A percentile compares a stretch with the other conserved stretches of the same genome.
Evolutionary conservation across 64 coral and sea anemone species (phyloP).

Genomic region (Cladopsammia gracilis): DNA sequence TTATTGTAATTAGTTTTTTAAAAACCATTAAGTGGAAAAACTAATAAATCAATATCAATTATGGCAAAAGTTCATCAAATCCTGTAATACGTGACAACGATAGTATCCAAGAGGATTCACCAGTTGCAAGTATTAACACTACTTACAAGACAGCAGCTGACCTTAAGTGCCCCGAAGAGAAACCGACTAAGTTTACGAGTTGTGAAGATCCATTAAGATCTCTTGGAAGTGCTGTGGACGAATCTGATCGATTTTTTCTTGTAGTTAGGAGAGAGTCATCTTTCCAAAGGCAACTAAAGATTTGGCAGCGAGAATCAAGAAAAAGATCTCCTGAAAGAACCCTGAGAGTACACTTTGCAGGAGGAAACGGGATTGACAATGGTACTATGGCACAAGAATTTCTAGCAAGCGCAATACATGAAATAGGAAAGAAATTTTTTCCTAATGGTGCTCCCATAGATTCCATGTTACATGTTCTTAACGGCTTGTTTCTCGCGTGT

Average conservation of each 20-base stretch:
- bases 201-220: conserved; percentile 16
- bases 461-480: conserved; percentile 9
- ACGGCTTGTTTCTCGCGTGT: conserved; percentile 45
- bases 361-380: no score
- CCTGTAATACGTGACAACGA: not conserved
- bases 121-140: not conserved
- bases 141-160: not conserved
- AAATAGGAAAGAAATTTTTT: no score
- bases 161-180: not conserved
- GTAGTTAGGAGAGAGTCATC: conserved; percentile 18
- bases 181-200: not conserved
- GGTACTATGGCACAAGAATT: no score
- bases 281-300: not conserved
- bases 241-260: conserved; percentile 10
- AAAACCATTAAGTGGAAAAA: no score
- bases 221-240: conserved; percentile 12
- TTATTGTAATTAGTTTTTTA: no score
- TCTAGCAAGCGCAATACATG: no score
- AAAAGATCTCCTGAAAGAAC: not conserved
- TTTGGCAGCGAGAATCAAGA: conserved; percentile 19
- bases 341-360: not conserved
- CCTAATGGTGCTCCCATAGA: no score
- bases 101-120: conserved; percentile 20
- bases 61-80: conserved; percentile 9
- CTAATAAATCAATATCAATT: no score